Percentiles rank a stretch among this genome's conserved stretches.
Evolutionary conservation across 2,797 vertebrate genomes (phyloP).

Genomic region (Australoheros facetus): DNA sequence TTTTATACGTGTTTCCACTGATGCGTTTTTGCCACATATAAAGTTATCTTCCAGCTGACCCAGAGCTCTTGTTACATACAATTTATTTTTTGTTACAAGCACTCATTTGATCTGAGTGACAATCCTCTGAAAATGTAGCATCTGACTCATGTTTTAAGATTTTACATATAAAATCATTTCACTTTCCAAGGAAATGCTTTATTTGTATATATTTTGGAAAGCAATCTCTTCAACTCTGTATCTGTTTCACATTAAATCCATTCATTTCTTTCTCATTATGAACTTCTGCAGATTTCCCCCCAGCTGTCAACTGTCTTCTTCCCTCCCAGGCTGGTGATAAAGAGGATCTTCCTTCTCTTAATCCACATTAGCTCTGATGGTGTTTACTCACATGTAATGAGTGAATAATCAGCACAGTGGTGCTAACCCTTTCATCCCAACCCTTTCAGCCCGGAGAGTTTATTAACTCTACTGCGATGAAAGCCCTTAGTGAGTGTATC

Average conservation of each 20-base stretch:
- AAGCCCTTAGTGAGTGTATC: constrained; percentile 69
- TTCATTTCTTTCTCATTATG: not conserved
- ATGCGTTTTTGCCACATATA: rapidly evolving
- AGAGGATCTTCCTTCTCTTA: constrained; percentile 42
- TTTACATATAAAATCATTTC: no score
- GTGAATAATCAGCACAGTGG: constrained; percentile 75
- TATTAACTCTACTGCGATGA: constrained; percentile 74
- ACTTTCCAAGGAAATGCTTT: no score
- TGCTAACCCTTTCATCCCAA: constrained; percentile 71
- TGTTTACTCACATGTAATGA: constrained; percentile 80
- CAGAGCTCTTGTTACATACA: not conserved
- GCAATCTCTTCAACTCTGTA: not conserved
- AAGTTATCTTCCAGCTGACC: not conserved
- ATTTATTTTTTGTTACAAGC: not conserved
- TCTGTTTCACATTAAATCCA: not conserved
- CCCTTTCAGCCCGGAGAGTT: constrained; percentile 42
- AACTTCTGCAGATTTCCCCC: not conserved
- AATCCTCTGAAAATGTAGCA: no score
- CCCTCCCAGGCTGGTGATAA: constrained; percentile 32
- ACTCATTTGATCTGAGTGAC: no score
- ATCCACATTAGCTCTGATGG: constrained; percentile 65
- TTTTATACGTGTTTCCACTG: not conserved
- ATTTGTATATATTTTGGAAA: no score
- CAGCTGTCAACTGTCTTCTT: constrained; percentile 37
- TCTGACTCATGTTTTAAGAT: no score